Percentiles rank a stretch among this genome's conserved stretches.
Evolutionary conservation across 2,888 invertebrate species (phyloP).

Genomic region (Arge pagana): DNA sequence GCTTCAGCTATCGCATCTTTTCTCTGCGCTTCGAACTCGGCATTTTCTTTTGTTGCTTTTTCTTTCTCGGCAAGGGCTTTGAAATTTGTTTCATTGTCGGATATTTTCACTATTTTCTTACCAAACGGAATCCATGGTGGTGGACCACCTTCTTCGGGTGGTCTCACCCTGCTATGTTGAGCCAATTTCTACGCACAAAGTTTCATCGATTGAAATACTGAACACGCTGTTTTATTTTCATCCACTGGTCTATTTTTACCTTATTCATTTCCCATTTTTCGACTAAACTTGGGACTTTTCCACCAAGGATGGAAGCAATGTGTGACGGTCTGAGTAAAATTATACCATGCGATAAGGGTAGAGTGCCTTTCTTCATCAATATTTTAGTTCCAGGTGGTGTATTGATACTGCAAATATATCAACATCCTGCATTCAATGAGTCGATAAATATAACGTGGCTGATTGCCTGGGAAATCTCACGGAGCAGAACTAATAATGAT

Average conservation of each 20-base stretch:
- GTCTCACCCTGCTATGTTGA: slow-evolving; percentile 59
- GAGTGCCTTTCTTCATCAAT: slow-evolving; percentile 60
- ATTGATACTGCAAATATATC: slow-evolving; percentile 64
- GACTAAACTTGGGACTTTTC: slow-evolving; percentile 77
- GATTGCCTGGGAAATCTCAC: too few relatives aligned
- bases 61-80: slow-evolving; percentile 72
- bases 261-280: slow-evolving; percentile 85
- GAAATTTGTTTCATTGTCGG: slow-evolving; percentile 68
- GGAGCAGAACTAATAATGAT: not conserved
- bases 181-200: slow-evolving; percentile 50
- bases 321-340: slow-evolving; percentile 72
- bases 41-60: slow-evolving; percentile 68
- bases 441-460: too few relatives aligned
- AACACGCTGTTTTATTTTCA: slow-evolving; percentile 29
- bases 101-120: slow-evolving; percentile 68
- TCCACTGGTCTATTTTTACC: slow-evolving; percentile 46
- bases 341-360: slow-evolving; percentile 73
- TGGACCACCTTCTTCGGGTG: slow-evolving; percentile 76
- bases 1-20: slow-evolving; percentile 90
- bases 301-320: slow-evolving; percentile 75
- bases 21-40: slow-evolving; percentile 87
- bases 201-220: slow-evolving; percentile 26
- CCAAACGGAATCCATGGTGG: slow-evolving; percentile 94
- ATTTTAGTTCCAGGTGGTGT: slow-evolving; percentile 92
- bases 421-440: too few relatives aligned